Conservation (phyloP, 2,888 invertebrate species). For the Drosophila nigricruria region DNA sequence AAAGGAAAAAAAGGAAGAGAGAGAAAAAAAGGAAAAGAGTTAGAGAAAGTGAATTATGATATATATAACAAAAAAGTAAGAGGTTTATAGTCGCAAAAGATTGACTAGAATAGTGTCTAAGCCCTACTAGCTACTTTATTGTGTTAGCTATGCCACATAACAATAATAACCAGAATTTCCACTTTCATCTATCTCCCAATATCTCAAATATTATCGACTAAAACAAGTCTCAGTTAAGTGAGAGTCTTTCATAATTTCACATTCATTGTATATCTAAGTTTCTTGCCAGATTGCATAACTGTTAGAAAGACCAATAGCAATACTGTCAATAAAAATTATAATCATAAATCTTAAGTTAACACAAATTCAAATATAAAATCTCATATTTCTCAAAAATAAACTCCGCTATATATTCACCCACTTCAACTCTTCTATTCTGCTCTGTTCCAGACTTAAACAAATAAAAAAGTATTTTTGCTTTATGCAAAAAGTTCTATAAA, state of each 20-base stretch:
- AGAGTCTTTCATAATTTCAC: no score
- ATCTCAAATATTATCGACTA: no score
- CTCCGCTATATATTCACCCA: not conserved
- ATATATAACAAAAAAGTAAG: not conserved
- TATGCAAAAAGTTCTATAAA: slow-evolving; percentile 26
- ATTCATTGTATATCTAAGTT: no score
- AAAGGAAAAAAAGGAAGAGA: not conserved
- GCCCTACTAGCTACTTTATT: no score
- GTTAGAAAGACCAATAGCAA: not conserved
- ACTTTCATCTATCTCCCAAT: no score
- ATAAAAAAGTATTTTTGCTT: not conserved
- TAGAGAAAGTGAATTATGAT: not conserved
- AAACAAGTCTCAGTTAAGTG: no score
- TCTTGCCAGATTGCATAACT: no score
- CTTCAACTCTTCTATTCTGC: not conserved
- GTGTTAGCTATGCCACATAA: no score
- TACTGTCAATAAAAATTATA: not conserved
- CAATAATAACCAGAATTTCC: no score
- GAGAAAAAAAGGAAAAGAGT: not conserved
- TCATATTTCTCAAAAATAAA: not conserved
- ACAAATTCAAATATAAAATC: not conserved
- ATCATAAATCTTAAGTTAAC: not conserved
- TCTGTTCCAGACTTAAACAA: not conserved
- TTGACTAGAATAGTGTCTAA: no score
- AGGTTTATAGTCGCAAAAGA: not conserved